phyloP scores from a whole-genome alignment of 2,113 vertebrate species.

The Prunella himalayana region DNA sequence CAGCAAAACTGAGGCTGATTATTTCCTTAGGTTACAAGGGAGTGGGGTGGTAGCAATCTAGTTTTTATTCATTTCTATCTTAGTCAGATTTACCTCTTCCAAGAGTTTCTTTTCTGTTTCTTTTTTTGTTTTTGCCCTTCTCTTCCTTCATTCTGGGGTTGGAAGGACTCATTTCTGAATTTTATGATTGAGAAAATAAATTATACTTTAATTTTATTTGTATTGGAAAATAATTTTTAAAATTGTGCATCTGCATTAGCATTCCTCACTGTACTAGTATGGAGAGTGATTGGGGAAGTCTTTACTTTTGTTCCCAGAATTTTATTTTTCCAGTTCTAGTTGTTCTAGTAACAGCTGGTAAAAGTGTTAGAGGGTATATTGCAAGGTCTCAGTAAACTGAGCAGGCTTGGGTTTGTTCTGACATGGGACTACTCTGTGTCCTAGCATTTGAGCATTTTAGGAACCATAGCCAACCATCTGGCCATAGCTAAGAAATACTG shows the following conservation, averaged over 20 bases:
- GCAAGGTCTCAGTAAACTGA: neutral
- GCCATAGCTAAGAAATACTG: slow-evolving; percentile 49
- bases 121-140: neutral
- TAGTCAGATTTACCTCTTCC: neutral
- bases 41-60: neutral
- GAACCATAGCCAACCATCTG: neutral
- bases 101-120: neutral
- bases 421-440: neutral
- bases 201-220: neutral
- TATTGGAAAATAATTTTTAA: neutral
- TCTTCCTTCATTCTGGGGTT: neutral
- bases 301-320: neutral
- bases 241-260: neutral
- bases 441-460: slow-evolving; percentile 32
- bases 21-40: neutral
- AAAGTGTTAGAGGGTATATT: neutral
- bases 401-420: neutral
- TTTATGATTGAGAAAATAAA: neutral
- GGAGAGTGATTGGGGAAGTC: neutral
- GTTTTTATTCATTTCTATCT: neutral
- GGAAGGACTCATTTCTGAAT: neutral
- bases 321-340: neutral
- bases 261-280: neutral
- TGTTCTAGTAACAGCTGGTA: neutral
- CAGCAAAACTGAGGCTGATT: neutral